These are phyloP conservation scores for Gambusia holbrooki DNA, from an alignment of 2,113 vertebrate species.

Conservation along the genomic window DNA sequence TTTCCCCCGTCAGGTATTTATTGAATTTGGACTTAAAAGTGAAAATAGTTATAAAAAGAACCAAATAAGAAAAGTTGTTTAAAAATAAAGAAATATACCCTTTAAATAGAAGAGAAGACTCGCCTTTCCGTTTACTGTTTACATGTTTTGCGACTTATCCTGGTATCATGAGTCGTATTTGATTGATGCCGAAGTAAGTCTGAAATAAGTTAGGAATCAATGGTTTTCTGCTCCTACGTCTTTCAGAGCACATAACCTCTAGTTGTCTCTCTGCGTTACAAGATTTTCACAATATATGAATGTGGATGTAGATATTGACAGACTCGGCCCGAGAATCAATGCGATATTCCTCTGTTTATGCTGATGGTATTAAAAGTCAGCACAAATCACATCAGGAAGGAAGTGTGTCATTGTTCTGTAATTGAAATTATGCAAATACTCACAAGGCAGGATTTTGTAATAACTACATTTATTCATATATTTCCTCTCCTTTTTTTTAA, in stretches of 20 bases:
- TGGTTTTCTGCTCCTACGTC: not conserved
- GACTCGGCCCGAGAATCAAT: constrained; percentile 46
- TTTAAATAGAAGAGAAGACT: no score
- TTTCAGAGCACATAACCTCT: constrained; percentile 8
- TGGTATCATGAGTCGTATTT: not conserved
- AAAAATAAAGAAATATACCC: no score
- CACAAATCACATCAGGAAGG: constrained; percentile 76
- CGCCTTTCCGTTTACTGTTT: no score
- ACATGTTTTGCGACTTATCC: no score
- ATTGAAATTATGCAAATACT: constrained; percentile 80
- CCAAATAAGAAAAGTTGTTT: no score
- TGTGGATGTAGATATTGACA: constrained; percentile 49
- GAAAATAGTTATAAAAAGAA: no score
- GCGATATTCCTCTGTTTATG: constrained; percentile 70
- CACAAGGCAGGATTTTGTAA: constrained; percentile 65
- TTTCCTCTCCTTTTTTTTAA: constrained; percentile 57
- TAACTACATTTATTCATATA: constrained; percentile 70
- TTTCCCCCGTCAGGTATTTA: no score
- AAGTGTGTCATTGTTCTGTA: constrained; percentile 76
- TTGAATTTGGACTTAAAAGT: no score
- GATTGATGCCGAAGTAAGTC: not conserved
- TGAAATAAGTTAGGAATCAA: not conserved
- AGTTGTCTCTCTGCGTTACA: constrained; percentile 11
- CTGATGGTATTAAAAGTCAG: constrained; percentile 78
- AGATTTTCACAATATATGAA: constrained; percentile 18